A percentile compares a stretch with the other conserved stretches of the same genome.
phyloP scores from a whole-genome alignment of 2,113 vertebrate genomes.

The Stercorarius parasiticus region DNA sequence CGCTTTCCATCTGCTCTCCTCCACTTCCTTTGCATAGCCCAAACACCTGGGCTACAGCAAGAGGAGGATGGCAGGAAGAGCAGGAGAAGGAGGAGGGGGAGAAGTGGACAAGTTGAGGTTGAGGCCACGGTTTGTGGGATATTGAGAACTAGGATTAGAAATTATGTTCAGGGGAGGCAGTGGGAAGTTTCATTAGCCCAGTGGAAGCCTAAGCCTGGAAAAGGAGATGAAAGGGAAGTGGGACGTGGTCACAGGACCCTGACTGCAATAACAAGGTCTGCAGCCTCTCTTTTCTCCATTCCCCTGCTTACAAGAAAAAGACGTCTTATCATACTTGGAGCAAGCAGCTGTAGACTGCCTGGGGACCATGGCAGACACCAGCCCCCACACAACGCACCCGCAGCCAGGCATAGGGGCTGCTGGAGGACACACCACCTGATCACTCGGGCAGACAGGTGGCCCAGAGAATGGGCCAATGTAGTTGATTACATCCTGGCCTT shows the following conservation, averaged over 20 bases:
- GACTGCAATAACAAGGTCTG: neutral
- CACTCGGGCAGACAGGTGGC: neutral
- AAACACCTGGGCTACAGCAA: neutral
- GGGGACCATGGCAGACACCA: neutral
- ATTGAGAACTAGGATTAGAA: neutral
- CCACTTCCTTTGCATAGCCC: neutral
- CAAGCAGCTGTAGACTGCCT: neutral
- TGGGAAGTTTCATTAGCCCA: neutral
- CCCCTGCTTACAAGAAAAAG: neutral
- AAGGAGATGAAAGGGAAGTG: neutral
- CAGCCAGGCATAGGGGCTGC: neutral
- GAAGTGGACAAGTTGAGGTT: neutral
- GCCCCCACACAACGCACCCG: neutral
- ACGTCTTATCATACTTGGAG: neutral
- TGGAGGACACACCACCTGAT: neutral
- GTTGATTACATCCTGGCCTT: neutral
- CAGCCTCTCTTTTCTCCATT: neutral
- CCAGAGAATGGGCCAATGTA: neutral
- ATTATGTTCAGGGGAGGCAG: neutral
- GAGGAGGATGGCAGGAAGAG: neutral
- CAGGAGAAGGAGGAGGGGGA: neutral
- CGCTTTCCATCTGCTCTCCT: neutral
- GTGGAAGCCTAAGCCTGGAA: neutral
- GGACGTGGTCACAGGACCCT: neutral
- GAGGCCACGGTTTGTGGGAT: neutral